phyloP scores from a whole-genome alignment of 2,888 invertebrate species.

The Scaptomyza polygonia region DNA sequence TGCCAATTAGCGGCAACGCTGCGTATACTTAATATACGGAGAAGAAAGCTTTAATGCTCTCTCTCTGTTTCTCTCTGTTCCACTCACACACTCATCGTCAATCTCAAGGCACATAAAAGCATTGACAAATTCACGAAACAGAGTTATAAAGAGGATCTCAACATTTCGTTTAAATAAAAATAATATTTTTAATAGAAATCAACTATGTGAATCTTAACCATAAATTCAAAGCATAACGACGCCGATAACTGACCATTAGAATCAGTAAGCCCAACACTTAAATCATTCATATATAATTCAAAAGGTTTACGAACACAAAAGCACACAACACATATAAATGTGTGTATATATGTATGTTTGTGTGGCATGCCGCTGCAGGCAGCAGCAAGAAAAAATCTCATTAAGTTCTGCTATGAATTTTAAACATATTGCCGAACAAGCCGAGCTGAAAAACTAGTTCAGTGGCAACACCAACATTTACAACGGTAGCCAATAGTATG shows the following conservation, averaged over 20 bases:
- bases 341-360: neutral
- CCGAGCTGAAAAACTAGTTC: conserved; percentile 67
- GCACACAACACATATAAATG: conserved; percentile 6
- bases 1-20: conserved; percentile 65
- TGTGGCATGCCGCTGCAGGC: conserved; percentile 24
- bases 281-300: conserved; percentile 62
- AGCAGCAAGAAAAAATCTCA: conserved; percentile 68
- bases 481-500: conserved; percentile 60
- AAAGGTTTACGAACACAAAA: conserved; percentile 19
- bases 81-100: conserved; percentile 1
- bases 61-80: conserved; percentile 11
- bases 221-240: neutral
- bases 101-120: conserved; percentile 7
- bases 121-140: conserved; percentile 4
- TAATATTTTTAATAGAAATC: neutral
- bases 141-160: conserved; percentile 11
- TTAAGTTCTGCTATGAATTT: conserved; percentile 77
- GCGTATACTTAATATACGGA: conserved; percentile 50
- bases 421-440: conserved; percentile 69
- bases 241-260: conserved; percentile 41
- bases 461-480: conserved; percentile 37
- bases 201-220: conserved; percentile 1
- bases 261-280: conserved; percentile 47
- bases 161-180: neutral
- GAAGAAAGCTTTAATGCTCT: conserved; percentile 43